phyloP scores from a whole-genome alignment of 2,113 vertebrate genomes.

The Bungarus multicinctus region DNA sequence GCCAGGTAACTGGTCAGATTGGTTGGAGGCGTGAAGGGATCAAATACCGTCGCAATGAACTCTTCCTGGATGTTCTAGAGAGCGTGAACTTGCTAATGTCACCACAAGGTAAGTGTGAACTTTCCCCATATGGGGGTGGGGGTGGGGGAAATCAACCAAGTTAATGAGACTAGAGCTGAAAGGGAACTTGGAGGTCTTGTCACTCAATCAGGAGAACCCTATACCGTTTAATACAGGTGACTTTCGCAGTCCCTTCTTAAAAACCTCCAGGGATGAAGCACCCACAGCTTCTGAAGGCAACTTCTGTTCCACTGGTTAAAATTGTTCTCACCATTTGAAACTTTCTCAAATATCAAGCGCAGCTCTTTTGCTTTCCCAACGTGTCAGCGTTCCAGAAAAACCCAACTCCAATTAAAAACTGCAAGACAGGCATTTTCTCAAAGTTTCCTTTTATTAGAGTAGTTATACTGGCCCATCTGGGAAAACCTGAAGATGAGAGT shows the following conservation, averaged over 20 bases:
- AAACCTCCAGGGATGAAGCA: background rate
- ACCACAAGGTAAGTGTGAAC: constrained; percentile 82
- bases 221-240: background rate
- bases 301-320: background rate
- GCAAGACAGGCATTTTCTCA: too few relatives aligned
- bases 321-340: background rate
- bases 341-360: too few relatives aligned
- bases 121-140: accelerated
- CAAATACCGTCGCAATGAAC: constrained; percentile 97
- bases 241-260: background rate
- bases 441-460: too few relatives aligned
- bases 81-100: constrained; percentile 99
- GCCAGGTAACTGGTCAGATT: constrained; percentile 99
- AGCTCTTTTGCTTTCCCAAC: background rate
- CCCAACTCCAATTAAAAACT: too few relatives aligned
- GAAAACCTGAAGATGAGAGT: too few relatives aligned
- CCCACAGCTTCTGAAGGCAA: background rate
- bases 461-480: too few relatives aligned
- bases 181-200: too few relatives aligned
- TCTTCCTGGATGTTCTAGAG: constrained; percentile 97
- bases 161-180: too few relatives aligned
- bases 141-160: too few relatives aligned
- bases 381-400: too few relatives aligned
- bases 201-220: too few relatives aligned
- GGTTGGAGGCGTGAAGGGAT: constrained; percentile 98